Base-by-base conservation (phyloP, 2,113 vertebrate species). In the Vidua macroura region DNA sequence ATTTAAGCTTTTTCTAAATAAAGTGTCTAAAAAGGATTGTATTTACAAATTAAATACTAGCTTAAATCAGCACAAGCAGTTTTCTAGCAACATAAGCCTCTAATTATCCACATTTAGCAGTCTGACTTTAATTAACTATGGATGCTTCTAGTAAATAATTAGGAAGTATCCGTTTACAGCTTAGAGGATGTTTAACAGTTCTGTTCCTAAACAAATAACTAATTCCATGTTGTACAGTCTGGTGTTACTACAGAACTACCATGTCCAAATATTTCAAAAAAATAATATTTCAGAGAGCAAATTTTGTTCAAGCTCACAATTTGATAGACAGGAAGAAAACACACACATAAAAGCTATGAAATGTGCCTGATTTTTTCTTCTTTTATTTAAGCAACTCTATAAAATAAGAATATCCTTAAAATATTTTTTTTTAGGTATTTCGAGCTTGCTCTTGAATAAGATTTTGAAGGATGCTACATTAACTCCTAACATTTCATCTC, bases 71-170 rank as follows among this genome's bases (percentile, higher is more conserved):
- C 73, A 90, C 63, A 77, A 70, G 68, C 75, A 83, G 39, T 90
- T 95, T 97, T 92, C 72, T 58, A 94, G 68, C 44, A 97, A 94
- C 69, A 84, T 73, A 94, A 95, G 75, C 75, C 75, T 86, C 81
- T 96, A 95, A 93, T 88, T 46, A 91, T 74, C 66, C 59, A 44
- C 56, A 70, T 78, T 89, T 92, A 95, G 41, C 64, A 93, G 87
- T 28, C 87, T 90, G 75, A 94, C 22, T 92, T 96, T 78, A 95
- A 91, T 96, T 89, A 90, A 75, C 73, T 91, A 33, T 46, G 95
- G 82, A 92, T 70, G 55, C 41, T 79, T 96, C 69, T 92, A 92
- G 78, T 75, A 86, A 93, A 92, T 86, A 95, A 95, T 88, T 77
- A 91, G 69, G 73, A 96, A 95, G 30, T 51, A 9, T n/a, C 90